phyloP scores from a whole-genome alignment of 2,797 vertebrate genomes.

The Mus minutoides region DNA sequence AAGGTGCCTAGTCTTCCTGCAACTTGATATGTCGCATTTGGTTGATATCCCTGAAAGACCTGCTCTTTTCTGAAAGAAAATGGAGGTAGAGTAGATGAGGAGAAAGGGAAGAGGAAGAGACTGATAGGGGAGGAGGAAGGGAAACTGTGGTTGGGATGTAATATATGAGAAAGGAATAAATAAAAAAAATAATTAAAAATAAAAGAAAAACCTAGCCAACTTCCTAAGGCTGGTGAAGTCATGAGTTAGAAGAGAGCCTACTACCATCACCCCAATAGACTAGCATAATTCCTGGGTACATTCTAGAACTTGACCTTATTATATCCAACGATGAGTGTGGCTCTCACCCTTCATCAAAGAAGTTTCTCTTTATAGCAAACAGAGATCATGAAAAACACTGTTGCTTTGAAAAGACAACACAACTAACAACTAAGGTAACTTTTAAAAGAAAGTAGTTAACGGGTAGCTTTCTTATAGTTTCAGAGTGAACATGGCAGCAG shows the following conservation, averaged over 20 bases:
- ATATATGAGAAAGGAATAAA: not conserved
- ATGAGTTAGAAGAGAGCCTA: not conserved
- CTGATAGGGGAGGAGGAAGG: not conserved
- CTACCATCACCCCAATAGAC: not conserved
- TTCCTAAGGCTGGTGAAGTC: not conserved
- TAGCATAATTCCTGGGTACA: not conserved
- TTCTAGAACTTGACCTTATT: not conserved
- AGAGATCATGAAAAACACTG: not conserved
- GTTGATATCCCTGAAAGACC: not conserved
- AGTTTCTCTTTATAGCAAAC: not conserved
- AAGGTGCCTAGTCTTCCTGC: not conserved
- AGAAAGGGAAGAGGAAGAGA: not conserved
- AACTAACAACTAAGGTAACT: not conserved
- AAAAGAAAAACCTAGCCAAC: not conserved
- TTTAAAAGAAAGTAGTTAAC: not conserved
- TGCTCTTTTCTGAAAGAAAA: not conserved
- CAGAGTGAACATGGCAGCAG: not conserved
- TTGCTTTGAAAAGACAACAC: not conserved
- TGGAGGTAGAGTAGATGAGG: not conserved
- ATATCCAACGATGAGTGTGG: not conserved
- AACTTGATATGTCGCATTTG: not conserved
- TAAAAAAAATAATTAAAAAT: not conserved
- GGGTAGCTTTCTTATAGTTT: not conserved
- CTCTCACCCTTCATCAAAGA: not conserved
- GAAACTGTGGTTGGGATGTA: not conserved